phyloP scores from a whole-genome alignment of 2,888 invertebrate species.

The Leptopilina drosophilae region DNA sequence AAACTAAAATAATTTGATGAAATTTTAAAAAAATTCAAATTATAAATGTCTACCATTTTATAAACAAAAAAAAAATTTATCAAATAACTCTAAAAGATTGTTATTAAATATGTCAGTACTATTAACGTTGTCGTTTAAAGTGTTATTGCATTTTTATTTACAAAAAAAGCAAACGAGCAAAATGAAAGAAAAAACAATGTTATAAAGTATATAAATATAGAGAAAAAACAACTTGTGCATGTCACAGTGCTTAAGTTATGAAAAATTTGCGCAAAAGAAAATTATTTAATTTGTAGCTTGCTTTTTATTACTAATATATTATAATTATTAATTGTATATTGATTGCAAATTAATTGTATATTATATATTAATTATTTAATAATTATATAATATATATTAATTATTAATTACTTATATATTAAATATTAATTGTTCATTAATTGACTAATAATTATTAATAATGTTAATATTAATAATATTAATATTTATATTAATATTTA shows the following conservation, averaged over 20 bases:
- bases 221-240: not conserved
- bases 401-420: too few relatives aligned
- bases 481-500: too few relatives aligned
- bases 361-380: too few relatives aligned
- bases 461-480: too few relatives aligned
- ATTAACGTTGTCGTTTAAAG: conserved; percentile 6
- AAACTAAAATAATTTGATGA: not conserved
- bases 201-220: not conserved
- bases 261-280: not conserved
- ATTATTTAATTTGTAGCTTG: not conserved
- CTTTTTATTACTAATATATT: conserved; percentile 6
- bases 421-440: too few relatives aligned
- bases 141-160: conserved; percentile 8
- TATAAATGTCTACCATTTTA: not conserved
- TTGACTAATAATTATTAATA: too few relatives aligned
- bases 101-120: conserved; percentile 11
- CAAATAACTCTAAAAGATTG: conserved; percentile 24
- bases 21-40: not conserved
- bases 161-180: not conserved
- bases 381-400: too few relatives aligned
- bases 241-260: conserved; percentile 5
- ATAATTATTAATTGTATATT: not conserved
- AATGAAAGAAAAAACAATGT: not conserved
- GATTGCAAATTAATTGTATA: too few relatives aligned
- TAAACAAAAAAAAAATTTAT: conserved; percentile 12